phyloP scores from a whole-genome alignment of 2,113 vertebrate genomes.

The Limnothrissa miodon region DNA sequence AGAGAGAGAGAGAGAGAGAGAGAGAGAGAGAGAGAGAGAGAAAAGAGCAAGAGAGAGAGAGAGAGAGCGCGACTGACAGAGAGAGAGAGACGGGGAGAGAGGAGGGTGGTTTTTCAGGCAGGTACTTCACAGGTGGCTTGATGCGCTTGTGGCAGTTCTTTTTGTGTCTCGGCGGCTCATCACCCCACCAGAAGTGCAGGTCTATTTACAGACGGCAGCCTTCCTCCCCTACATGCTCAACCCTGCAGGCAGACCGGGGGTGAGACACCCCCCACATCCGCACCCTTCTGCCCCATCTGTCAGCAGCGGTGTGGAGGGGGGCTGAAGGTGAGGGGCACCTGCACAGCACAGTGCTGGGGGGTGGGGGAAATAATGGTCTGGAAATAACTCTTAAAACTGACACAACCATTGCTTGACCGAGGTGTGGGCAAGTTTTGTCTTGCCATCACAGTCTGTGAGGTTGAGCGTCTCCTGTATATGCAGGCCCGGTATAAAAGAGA shows the following conservation, averaged over 20 bases:
- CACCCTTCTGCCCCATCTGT: neutral
- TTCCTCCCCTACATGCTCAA: neutral
- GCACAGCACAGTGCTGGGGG: neutral
- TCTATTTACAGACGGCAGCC: neutral
- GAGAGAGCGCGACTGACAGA: neutral
- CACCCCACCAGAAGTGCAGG: neutral
- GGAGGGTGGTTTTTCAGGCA: neutral
- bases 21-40: neutral
- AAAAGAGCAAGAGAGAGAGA: neutral
- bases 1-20: neutral
- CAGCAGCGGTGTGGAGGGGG: neutral
- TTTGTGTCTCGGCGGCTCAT: neutral
- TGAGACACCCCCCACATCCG: neutral
- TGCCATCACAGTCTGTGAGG: neutral
- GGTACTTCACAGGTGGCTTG: neutral
- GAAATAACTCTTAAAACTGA: neutral
- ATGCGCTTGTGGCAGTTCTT: neutral
- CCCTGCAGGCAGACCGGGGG: neutral
- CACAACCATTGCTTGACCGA: neutral
- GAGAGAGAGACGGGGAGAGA: neutral
- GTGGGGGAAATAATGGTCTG: too few relatives aligned
- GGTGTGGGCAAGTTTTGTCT: neutral
- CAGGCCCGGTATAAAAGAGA: neutral
- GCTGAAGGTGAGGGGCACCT: neutral
- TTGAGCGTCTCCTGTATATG: neutral